Evolutionary conservation across 2,797 vertebrate species (phyloP).

Genomic region (Schizopygopsis pylzovi): DNA sequence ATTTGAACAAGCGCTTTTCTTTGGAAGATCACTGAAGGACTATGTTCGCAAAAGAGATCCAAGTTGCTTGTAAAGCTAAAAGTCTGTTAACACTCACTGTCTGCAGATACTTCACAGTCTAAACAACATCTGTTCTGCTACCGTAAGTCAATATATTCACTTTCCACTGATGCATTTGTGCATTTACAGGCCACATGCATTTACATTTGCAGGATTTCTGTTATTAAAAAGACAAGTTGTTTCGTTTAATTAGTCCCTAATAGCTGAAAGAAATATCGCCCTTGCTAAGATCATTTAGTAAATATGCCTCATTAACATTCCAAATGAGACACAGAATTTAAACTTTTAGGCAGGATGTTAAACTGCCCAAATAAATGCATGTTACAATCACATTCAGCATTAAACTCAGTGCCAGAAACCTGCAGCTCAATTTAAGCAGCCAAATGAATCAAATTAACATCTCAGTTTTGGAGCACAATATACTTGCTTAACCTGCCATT

Average conservation of each 20-base stretch:
- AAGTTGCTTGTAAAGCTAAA: constrained; percentile 18
- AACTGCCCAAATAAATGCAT: constrained; percentile 4
- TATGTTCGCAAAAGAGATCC: background rate
- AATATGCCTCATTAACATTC: constrained; percentile 29
- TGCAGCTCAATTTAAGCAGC: background rate
- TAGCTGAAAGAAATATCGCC: constrained; percentile 15
- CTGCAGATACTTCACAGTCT: constrained; percentile 41
- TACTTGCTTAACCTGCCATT: background rate
- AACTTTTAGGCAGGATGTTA: constrained; percentile 5
- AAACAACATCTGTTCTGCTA: constrained; percentile 45
- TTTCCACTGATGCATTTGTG: background rate
- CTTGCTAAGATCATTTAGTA: constrained; percentile 1
- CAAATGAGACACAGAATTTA: constrained; percentile 5
- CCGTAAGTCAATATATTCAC: background rate
- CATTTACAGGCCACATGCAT: background rate
- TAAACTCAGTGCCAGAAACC: background rate
- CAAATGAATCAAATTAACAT: background rate
- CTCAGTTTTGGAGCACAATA: background rate
- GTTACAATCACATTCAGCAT: background rate
- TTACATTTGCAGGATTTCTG: background rate
- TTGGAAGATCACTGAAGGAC: constrained; percentile 15
- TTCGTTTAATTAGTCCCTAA: constrained; percentile 15
- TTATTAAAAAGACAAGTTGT: background rate
- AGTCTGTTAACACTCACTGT: constrained; percentile 21
- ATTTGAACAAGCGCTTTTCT: background rate